A percentile compares a stretch with the other conserved stretches of the same genome.
These are phyloP conservation scores for Acanthopagrus latus DNA, from an alignment of 2,797 vertebrate species.

Conservation along the genomic window DNA sequence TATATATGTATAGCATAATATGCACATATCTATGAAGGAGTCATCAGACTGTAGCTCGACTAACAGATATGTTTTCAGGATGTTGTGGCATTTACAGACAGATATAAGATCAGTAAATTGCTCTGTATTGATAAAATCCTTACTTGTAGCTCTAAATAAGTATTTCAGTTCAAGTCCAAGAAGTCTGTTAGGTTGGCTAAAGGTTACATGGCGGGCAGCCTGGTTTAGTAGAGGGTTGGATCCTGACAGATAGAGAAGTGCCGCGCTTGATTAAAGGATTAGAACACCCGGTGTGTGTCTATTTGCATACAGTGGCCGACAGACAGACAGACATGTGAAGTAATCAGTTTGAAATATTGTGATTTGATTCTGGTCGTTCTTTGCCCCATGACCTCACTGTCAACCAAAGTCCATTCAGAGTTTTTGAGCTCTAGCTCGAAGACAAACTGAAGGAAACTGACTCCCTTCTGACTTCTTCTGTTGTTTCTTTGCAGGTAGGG, in stretches of 20 bases:
- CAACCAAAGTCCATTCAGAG: background rate
- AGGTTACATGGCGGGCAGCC: background rate
- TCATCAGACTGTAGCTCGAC: too few species aligned
- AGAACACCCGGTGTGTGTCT: background rate
- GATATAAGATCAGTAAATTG: background rate
- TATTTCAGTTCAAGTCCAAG: background rate
- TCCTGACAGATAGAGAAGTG: background rate
- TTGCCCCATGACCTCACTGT: background rate
- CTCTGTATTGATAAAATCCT: background rate
- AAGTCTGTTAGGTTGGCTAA: background rate
- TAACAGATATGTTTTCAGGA: background rate
- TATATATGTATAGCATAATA: too few species aligned
- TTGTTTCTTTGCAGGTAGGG: slow-evolving; percentile 73
- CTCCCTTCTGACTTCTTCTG: background rate
- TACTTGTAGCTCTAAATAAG: too few species aligned
- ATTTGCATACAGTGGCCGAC: slow-evolving; percentile 2
- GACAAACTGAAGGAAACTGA: background rate
- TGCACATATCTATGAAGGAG: too few species aligned
- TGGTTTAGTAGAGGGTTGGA: background rate
- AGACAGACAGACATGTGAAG: background rate
- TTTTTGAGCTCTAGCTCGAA: background rate
- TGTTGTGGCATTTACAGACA: background rate
- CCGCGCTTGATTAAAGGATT: background rate
- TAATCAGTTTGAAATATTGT: background rate
- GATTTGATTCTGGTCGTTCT: background rate